Evolutionary conservation across 2,113 vertebrate genomes (phyloP), one percentile per base, ranked within the genome.

Genomic region (Ellobius talpinus): DNA sequence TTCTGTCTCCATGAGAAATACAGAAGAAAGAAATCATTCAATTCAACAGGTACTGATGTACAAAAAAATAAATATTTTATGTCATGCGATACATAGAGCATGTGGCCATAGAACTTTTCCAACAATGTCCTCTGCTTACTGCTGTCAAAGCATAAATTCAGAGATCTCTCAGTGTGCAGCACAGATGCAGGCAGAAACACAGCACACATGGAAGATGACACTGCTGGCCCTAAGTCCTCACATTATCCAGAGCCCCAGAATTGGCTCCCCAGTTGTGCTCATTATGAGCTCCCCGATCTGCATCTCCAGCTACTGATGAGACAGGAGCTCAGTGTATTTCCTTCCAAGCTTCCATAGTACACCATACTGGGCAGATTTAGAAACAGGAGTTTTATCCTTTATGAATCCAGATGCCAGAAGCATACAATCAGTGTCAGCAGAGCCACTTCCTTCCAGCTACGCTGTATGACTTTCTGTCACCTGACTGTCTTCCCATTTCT

Each of bases 281-380:
- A 16, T 45, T 14, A 5, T 23, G 26, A n/a, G 10, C 23, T 65
- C 16, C 1, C 13, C 3, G 13, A 10, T 8, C 42, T 9, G 1
- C 0, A 36, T 12, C 5, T 24, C 1, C 11, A 31, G 10, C 12
- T 29, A 8, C 26, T 42, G 39, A 86, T 29, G 17, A 33, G 29
- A 45, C 39, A 66, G 29, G 24, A 50, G 7, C 12, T 72, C 21
- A 13, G 5, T 74, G 24, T 7, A 1, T 45, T 73, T 4, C 7
- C 24, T 76, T 68, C 3, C 1, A 14, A 1, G 10, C 39, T 8
- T 26, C 19, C 5, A 7, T 24, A 1, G 65, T 1, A 10, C 13
- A 29, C 45, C n/a, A 68, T 5, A 63, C 23, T 2, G 5, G 1
- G 0, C 0, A 9, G 4, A 16, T 55, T 63, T 36, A 36, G 42